Conservation (phyloP, 2,113 vertebrate species). For the Amblyopsis rosae region DNA sequence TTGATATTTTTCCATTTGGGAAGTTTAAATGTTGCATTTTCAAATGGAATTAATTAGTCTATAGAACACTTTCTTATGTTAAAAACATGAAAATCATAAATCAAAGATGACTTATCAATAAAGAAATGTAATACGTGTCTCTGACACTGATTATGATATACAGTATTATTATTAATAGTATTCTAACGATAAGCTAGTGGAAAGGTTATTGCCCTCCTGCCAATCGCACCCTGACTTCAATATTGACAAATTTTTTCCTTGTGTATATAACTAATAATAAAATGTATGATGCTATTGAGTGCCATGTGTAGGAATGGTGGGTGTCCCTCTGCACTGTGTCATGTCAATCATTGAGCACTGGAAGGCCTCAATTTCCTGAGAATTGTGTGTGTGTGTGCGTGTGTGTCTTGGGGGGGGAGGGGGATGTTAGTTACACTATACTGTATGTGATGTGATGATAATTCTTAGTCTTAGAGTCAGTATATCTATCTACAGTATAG, state of each 20-base stretch:
- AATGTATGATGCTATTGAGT: slow-evolving; percentile 22
- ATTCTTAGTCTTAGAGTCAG: no score
- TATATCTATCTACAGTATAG: no score
- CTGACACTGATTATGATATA: background rate
- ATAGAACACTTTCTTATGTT: background rate
- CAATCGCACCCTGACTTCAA: background rate
- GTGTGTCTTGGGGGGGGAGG: no score
- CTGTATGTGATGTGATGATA: no score
- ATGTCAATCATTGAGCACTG: no score
- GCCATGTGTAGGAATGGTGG: background rate
- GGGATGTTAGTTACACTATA: no score
- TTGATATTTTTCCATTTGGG: no score
- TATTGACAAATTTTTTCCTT: background rate
- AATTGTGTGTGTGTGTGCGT: no score
- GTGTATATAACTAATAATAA: slow-evolving; percentile 6
- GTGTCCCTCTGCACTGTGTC: no score
- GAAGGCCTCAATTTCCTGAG: no score
- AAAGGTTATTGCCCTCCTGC: slow-evolving; percentile 12
- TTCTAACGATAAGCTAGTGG: background rate
- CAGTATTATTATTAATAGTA: background rate
- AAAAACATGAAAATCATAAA: background rate
- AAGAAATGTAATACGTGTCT: background rate
- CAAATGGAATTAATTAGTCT: no score
- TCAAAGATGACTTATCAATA: background rate
- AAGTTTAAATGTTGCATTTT: background rate